Evolutionary conservation across 2,113 vertebrate genomes (phyloP).

Genomic region (Zeus faber): DNA sequence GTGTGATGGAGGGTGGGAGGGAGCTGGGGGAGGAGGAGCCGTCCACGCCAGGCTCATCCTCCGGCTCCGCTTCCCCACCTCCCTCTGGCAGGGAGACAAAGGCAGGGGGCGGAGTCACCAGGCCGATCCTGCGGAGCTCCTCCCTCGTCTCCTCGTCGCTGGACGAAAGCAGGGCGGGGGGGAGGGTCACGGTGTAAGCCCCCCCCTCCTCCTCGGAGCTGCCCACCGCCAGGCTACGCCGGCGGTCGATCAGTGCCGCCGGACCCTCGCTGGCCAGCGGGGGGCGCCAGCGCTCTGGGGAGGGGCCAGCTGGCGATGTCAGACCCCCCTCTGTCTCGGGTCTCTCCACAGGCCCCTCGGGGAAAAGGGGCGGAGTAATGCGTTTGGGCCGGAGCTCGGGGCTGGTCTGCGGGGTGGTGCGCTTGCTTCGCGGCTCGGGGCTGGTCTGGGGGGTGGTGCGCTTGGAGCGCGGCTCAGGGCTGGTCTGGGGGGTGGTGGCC

Average conservation of each 20-base stretch:
- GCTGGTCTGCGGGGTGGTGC: constrained; percentile 86
- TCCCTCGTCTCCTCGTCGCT: constrained; percentile 97
- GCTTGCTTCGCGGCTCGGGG: constrained; percentile 72
- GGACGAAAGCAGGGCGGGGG: constrained; percentile 90
- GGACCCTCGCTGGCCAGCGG: constrained; percentile 66
- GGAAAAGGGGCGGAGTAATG: constrained; percentile 49
- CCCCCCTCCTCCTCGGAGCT: constrained; percentile 95
- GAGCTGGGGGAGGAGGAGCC: constrained; percentile 90
- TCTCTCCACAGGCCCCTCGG: constrained; percentile 82
- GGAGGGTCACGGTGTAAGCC: constrained; percentile 90
- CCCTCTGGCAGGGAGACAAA: constrained; percentile 75
- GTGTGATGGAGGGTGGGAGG: constrained; percentile 86
- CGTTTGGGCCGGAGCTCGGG: constrained; percentile 43
- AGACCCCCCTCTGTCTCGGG: constrained; percentile 83
- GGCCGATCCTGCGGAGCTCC: constrained; percentile 92
- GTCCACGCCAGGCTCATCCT: constrained; percentile 86
- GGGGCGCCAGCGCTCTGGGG: constrained; percentile 67
- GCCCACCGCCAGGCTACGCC: constrained; percentile 85
- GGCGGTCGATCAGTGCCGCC: constrained; percentile 63
- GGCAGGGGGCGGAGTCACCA: constrained; percentile 90
- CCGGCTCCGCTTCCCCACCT: constrained; percentile 77
- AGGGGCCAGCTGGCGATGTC: constrained; percentile 79
- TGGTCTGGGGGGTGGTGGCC: constrained; percentile 80
- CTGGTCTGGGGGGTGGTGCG: constrained; percentile 80
- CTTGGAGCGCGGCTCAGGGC: constrained; percentile 80